Conservation (phyloP, 2,888 invertebrate species). For the Campoplex nolae region DNA sequence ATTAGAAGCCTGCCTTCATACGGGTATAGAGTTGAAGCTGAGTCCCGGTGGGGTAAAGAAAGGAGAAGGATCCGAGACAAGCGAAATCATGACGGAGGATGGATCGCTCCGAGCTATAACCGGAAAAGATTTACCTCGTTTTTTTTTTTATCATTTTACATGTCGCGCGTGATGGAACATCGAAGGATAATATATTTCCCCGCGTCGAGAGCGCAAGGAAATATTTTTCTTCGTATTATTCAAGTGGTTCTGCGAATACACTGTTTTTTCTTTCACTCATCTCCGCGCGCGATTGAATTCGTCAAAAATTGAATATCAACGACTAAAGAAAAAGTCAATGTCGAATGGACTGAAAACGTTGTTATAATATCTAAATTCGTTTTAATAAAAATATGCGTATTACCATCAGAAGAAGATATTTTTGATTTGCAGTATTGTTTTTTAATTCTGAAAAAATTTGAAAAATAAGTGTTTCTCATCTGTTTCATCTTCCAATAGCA, state of each 20-base stretch:
- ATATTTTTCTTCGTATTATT: not conserved
- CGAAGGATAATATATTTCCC: slow-evolving; percentile 1
- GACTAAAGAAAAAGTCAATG: not conserved
- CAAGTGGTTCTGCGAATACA: not conserved
- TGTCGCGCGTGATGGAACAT: slow-evolving; percentile 7
- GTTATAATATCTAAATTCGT: not conserved
- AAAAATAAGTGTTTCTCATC: no score
- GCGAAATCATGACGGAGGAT: slow-evolving; percentile 48
- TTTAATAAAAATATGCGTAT: not conserved
- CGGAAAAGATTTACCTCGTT: slow-evolving; percentile 55
- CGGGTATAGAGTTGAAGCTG: slow-evolving; percentile 44
- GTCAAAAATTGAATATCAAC: not conserved
- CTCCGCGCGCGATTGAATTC: not conserved
- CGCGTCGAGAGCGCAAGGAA: slow-evolving; percentile 4
- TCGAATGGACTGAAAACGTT: not conserved
- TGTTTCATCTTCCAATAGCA: no score
- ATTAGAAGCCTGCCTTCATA: slow-evolving; percentile 25
- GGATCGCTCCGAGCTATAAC: slow-evolving; percentile 53
- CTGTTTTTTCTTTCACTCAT: not conserved
- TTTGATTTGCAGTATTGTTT: no score
- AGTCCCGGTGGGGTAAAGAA: not conserved
- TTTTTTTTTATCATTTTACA: slow-evolving; percentile 36
- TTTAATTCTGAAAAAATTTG: no score
- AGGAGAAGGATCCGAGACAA: not conserved
- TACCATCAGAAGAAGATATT: not conserved